A percentile compares a stretch with the other conserved stretches of the same genome.
Conservation (phyloP, 2,797 vertebrate genomes). For the Tokudaia tokunoshimensis region DNA sequence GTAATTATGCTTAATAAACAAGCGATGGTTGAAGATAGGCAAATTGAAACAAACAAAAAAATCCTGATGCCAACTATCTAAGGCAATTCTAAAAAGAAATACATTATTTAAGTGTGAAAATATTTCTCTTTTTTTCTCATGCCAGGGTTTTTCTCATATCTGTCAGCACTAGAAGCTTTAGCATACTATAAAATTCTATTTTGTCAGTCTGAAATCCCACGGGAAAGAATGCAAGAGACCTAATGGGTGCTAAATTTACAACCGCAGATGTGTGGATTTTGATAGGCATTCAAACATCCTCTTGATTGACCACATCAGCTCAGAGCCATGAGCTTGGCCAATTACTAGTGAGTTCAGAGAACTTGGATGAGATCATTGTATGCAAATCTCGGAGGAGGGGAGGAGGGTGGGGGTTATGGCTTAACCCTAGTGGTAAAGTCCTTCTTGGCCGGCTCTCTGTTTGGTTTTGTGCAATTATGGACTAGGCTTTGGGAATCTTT, state of each 20-base stretch:
- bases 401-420: background rate
- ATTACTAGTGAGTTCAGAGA: conserved; percentile 57
- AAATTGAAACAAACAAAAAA: conserved; percentile 47
- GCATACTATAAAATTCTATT: conserved; percentile 29
- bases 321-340: conserved; percentile 51
- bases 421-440: conserved; percentile 31
- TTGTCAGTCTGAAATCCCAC: conserved; percentile 16
- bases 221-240: conserved; percentile 26
- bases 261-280: conserved; percentile 48
- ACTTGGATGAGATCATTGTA: conserved; percentile 5
- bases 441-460: background rate
- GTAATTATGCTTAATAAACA: conserved; percentile 25
- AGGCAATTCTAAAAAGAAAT: conserved; percentile 63
- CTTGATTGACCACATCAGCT: conserved; percentile 62
- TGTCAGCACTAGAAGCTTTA: conserved; percentile 54
- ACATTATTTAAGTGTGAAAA: conserved; percentile 75
- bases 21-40: conserved; percentile 22
- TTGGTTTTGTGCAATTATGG: conserved; percentile 36
- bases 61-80: conserved; percentile 21
- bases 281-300: conserved; percentile 43
- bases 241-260: background rate
- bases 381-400: background rate
- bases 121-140: conserved; percentile 58
- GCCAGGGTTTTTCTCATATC: conserved; percentile 61
- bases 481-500: conserved; percentile 8